Evolutionary conservation across 2,113 vertebrate genomes (phyloP).

Genomic region (Morone saxatilis): DNA sequence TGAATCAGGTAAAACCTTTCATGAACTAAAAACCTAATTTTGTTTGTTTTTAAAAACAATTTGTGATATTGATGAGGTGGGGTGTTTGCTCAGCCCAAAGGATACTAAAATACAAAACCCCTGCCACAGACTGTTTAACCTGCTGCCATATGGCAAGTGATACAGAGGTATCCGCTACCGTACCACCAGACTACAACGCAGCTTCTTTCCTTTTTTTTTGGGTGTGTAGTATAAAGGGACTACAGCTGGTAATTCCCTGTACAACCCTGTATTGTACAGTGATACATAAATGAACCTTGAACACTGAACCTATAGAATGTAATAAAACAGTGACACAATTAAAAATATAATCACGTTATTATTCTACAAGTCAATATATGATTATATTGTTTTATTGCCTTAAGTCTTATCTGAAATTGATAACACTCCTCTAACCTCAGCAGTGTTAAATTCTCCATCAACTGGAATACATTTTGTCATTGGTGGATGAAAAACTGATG

Average conservation of each 20-base stretch:
- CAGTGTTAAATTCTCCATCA: not conserved
- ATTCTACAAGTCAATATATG: not conserved
- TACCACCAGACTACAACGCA: too few relatives aligned
- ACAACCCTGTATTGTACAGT: not conserved
- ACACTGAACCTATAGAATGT: not conserved
- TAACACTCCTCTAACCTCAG: not conserved
- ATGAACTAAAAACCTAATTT: not conserved
- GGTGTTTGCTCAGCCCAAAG: not conserved
- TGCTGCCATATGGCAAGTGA: not conserved
- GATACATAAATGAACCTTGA: not conserved
- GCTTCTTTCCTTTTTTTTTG: too few relatives aligned
- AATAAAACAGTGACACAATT: slow-evolving; percentile 6
- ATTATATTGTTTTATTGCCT: not conserved
- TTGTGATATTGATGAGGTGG: not conserved
- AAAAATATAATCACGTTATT: not conserved
- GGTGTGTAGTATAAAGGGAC: not conserved
- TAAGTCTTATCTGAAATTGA: not conserved
- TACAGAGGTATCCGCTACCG: too few relatives aligned
- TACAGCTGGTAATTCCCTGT: not conserved
- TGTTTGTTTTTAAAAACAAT: not conserved
- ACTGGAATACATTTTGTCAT: not conserved
- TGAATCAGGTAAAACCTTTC: not conserved
- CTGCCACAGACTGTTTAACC: not conserved
- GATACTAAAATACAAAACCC: not conserved
- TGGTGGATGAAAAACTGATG: not conserved